Base-by-base conservation (phyloP, 1,140 invertebrate genomes). In the Cepaea nemoralis region DNA sequence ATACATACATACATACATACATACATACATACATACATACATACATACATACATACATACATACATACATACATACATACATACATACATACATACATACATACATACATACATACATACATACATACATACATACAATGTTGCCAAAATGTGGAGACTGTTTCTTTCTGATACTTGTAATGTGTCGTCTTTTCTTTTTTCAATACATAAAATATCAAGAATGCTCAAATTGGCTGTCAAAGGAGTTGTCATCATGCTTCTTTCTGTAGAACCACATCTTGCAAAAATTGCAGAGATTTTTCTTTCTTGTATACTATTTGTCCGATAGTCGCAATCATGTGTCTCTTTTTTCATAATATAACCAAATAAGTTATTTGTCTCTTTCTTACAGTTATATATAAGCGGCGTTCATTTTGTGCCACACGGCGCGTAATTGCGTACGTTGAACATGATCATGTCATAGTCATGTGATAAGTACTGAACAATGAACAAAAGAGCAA, bases 201-300 rank as follows among this genome's bases (percentile, higher is more conserved):
- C 55, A 16, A 77, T 55, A 42, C 55, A 31, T 55, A 63, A 16
- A 77, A 59, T 33, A 16, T 12, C 33, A 59, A 16, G 55, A 37
- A 77, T 16, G 55, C 33, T 59, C 35, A 55, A 59, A 63, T 27
- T 16, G 50, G 50, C n/a, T 24, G 24, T 63, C 27, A 63, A 19
- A 81, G 39, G 74, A n/a, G 74, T 42, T 40, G 37, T 63, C 22
- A 81, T 59, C 50, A 81, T 63, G 48, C 33, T 45, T 74, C 42
- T n/a, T 45, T 74, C 16, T n/a, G 48, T 74, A 74, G 12, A 74
- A 45, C 42, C 33, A 74, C 24, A 37, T n/a, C 8, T 74, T 10
- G n/a, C 8, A n/a, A 45, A n/a, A 48, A 16, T 12, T 74, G 24
- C 27, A 48, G 19, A 31, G 6, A 39, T 31, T 14, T 24, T 14